Evolutionary conservation across 2,888 invertebrate species (phyloP).

Genomic region (Rugalucina vietnamica): DNA sequence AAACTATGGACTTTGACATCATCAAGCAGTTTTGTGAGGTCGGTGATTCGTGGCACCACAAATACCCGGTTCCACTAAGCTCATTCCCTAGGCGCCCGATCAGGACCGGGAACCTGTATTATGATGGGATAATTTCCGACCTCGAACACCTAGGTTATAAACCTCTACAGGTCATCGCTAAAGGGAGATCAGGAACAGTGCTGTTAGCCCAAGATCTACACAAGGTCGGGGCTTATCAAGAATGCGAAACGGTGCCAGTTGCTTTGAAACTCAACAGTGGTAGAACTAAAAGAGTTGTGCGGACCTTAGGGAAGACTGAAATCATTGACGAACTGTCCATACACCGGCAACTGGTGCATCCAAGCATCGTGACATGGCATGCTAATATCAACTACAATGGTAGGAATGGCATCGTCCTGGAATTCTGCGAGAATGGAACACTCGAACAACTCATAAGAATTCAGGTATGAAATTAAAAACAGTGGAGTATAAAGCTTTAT

Average conservation of each 20-base stretch:
- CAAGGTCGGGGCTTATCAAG: constrained; percentile 55
- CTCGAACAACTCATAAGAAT: constrained; percentile 73
- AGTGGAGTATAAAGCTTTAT: too few species aligned
- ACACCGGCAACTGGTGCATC: constrained; percentile 73
- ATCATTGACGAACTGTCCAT: constrained; percentile 76
- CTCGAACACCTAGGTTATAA: constrained; percentile 74
- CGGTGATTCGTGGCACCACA: constrained; percentile 78
- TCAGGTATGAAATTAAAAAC: too few species aligned
- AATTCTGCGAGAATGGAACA: constrained; percentile 79
- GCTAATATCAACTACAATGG: constrained; percentile 72
- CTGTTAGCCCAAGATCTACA: constrained; percentile 75
- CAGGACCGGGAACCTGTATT: constrained; percentile 74
- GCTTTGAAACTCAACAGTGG: constrained; percentile 76
- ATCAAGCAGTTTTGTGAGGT: constrained; percentile 74
- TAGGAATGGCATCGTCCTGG: constrained; percentile 73
- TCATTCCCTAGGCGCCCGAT: constrained; percentile 70
- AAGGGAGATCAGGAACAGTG: constrained; percentile 74
- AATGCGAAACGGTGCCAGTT: constrained; percentile 73
- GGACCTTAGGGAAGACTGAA: constrained; percentile 55
- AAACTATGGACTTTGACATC: constrained; percentile 49
- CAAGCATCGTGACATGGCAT: constrained; percentile 74
- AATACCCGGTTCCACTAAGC: constrained; percentile 75
- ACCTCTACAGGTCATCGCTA: constrained; percentile 75
- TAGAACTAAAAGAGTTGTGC: constrained; percentile 60
- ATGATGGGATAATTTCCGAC: constrained; percentile 76